These are phyloP conservation scores for Maniola jurtina DNA, from an alignment of 1,140 invertebrate genomes.

Conservation along the genomic window DNA sequence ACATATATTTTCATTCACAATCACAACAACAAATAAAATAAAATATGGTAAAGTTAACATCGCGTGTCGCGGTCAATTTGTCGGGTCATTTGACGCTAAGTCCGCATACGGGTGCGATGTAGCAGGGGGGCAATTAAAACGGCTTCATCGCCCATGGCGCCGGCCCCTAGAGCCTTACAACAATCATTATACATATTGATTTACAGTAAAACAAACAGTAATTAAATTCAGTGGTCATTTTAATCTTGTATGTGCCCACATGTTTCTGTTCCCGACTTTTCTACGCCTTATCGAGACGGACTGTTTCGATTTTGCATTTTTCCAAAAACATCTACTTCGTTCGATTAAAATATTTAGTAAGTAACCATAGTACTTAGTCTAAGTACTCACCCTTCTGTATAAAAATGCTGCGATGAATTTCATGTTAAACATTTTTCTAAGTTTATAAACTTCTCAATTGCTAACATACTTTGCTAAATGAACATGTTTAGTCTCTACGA, in stretches of 20 bases:
- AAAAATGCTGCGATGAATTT: too few relatives aligned
- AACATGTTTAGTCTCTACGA: too few relatives aligned
- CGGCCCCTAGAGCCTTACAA: slow-evolving; percentile 27
- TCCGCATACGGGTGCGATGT: slow-evolving; percentile 54
- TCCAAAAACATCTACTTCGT: too few relatives aligned
- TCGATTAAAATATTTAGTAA: too few relatives aligned
- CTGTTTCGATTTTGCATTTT: too few relatives aligned
- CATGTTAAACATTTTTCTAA: too few relatives aligned
- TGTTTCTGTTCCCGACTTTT: too few relatives aligned
- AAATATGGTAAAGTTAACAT: slow-evolving; percentile 34
- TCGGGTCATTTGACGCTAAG: slow-evolving; percentile 61
- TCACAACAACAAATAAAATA: slow-evolving; percentile 24
- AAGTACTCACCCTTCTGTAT: too few relatives aligned
- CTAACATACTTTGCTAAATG: too few relatives aligned
- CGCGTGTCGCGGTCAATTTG: slow-evolving; percentile 72
- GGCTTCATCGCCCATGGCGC: slow-evolving; percentile 57
- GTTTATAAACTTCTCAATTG: too few relatives aligned
- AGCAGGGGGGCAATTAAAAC: slow-evolving; percentile 62
- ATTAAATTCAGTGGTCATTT: neutral
- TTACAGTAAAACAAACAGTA: slow-evolving; percentile 20
- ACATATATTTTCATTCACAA: slow-evolving; percentile 11
- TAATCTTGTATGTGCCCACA: neutral
- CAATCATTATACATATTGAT: slow-evolving; percentile 21
- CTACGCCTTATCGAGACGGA: too few relatives aligned
- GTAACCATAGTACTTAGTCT: too few relatives aligned